Percentiles rank a stretch among this genome's conserved stretches.
Evolutionary conservation across 2,888 invertebrate species (phyloP).

Genomic region (Thereva unica): DNA sequence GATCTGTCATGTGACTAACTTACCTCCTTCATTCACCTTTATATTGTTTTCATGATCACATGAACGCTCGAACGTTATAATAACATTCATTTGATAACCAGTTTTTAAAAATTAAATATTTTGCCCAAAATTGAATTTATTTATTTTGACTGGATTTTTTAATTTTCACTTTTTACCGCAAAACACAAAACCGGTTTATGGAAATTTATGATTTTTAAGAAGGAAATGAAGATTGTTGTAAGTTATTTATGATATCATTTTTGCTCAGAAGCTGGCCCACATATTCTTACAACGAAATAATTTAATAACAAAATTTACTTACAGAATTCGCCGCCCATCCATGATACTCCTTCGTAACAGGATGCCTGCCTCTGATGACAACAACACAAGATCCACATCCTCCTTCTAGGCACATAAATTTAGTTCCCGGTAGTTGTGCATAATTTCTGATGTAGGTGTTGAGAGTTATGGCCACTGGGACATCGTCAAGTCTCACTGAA

Average conservation of each 20-base stretch:
- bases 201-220: no score
- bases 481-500: constrained; percentile 12
- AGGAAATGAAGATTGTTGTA: neutral
- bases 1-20: no score
- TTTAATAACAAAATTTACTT: constrained; percentile 7
- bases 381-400: constrained; percentile 66
- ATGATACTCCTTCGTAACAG: constrained; percentile 23
- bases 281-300: neutral
- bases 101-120: no score
- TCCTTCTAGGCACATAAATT: constrained; percentile 65
- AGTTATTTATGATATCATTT: neutral
- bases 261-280: no score
- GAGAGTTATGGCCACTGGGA: constrained; percentile 55
- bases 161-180: no score
- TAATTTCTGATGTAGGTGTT: constrained; percentile 62
- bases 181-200: no score
- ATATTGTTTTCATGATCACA: no score
- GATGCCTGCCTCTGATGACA: constrained; percentile 47
- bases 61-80: no score
- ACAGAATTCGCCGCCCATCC: constrained; percentile 26
- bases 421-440: constrained; percentile 62
- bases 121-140: no score
- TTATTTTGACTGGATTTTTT: no score
- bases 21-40: no score
- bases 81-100: no score